Percentiles rank a stretch among this genome's conserved stretches.
Evolutionary conservation across 2,888 invertebrate genomes (phyloP).

Genomic region (Corbicula japonica): DNA sequence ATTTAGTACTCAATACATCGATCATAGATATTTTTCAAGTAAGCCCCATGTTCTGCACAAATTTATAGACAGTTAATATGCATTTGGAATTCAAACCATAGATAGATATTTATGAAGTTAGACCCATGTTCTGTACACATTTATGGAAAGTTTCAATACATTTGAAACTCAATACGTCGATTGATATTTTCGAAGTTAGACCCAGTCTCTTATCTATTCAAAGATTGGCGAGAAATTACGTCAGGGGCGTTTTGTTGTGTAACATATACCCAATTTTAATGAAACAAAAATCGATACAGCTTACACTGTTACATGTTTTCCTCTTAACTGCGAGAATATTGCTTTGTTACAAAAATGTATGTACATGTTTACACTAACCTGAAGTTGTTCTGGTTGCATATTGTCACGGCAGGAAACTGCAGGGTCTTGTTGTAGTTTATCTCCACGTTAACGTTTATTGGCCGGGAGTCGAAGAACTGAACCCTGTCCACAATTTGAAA

Average conservation of each 20-base stretch:
- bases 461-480: slow-evolving; percentile 72
- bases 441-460: slow-evolving; percentile 78
- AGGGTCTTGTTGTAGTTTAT: slow-evolving; percentile 79
- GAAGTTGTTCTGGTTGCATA: slow-evolving; percentile 81
- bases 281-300: not conserved
- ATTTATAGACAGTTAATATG: not conserved
- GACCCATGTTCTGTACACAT: not conserved
- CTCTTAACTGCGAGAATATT: too few species aligned
- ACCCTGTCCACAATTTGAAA: slow-evolving; percentile 77
- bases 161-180: not conserved
- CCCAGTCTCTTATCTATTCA: not conserved
- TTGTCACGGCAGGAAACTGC: slow-evolving; percentile 75
- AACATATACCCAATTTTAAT: not conserved
- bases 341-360: too few species aligned
- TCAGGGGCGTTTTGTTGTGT: not conserved
- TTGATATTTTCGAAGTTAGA: not conserved
- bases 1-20: too few species aligned
- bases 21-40: not conserved
- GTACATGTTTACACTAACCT: slow-evolving; percentile 60
- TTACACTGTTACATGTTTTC: too few species aligned
- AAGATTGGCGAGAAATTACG: not conserved
- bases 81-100: not conserved
- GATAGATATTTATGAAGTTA: not conserved
- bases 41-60: not conserved
- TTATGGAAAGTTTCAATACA: not conserved